Evolutionary conservation across 2,888 invertebrate genomes (phyloP), one percentile per base, ranked within the genome.

Genomic region (Rhagium mordax): DNA sequence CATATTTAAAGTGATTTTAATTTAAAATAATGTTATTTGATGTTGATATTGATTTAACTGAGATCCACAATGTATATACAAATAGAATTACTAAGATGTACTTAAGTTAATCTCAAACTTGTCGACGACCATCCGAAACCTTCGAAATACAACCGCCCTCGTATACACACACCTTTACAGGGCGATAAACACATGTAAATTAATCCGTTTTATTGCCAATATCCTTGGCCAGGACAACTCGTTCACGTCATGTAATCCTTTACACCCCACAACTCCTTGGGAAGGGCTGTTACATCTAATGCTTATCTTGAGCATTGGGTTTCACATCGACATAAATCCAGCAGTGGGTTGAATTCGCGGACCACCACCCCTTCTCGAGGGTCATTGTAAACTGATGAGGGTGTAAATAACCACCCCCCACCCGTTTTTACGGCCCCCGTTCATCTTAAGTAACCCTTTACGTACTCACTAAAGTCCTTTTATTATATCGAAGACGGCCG

Each of bases 311-410:
- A 80, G 84, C 81, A 83, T 85, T 83, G 83, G 83, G 84, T 86
- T 85, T 84, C 85, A 81, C 83, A 83, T 84, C 82, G 82, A 79
- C 83, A 83, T 84, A 85, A 84, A 84, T 84, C 79, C 81, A 80
- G 81, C 78, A 74, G 81, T 81, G 82, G 79, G 77, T 74, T 76
- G 79, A 78, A 76, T 77, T 75, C 74, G 77, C 81, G 79, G 77
- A 77, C 71, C 70, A 47, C 73, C 74, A 71, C 77, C 74, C 74
- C 73, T 74, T 64, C 72, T 62, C 67, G 75, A 89, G 90, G 91
- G 91, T 91, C 91, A 91, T 91, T 90, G 90, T 91, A 91, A 91
- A 91, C 91, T 91, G 91, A 91, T 91, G 91, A 91, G 91, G 91
- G 91, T 89, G 90, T 91, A 90, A 91, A 90, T 90, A 90, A 90